Base-by-base conservation (phyloP, 2,888 invertebrate species). In the Eilema griseolum region DNA sequence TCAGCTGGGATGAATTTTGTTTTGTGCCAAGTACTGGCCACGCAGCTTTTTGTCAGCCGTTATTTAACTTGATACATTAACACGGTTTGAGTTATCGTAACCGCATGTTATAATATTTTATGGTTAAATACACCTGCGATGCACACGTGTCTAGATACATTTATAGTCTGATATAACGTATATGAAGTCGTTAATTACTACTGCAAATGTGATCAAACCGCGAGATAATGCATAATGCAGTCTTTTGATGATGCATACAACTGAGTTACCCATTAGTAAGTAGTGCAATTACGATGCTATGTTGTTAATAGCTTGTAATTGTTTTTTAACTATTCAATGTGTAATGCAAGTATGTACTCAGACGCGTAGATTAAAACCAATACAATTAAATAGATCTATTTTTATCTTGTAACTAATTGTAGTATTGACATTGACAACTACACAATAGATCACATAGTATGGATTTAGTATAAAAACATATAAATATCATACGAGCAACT, bases 1-100 rank as follows among this genome's bases (percentile, higher is more conserved):
- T 89, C 89, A 86, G 86, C 86, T 88, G 86, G 87, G 90, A 90
- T 89, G 88, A 90, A 91, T 88, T n/a, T 91, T 90, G 90, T 91
- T 87, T 85, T 77, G 82, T 84, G 86, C 86, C 83, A 87, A 87
- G 88, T 91, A 90, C 90, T 90, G 89, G 92, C 89, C 86, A 89
- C 81, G 88, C 76, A 75, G 79, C 89, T 93, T 93, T 92, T 91
- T 90, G 88, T 90, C 83, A 86, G 84, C 67, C 88, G 88, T 90
- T 90, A 90, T 90, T 91, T 86, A 88, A 90, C 86, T 90, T 86
- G 80, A 79, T 86, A 31, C 87, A 87, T 86, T 89, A 83, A 83
- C 87, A 86, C 89, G 88, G 92, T 92, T 91, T 84, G 82, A 88
- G 86, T 87, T 86, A 88, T 90, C 89, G 89, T 88, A 87, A 88